phyloP scores from a whole-genome alignment of 1,140 invertebrate genomes.

The Drosophila albomicans region DNA sequence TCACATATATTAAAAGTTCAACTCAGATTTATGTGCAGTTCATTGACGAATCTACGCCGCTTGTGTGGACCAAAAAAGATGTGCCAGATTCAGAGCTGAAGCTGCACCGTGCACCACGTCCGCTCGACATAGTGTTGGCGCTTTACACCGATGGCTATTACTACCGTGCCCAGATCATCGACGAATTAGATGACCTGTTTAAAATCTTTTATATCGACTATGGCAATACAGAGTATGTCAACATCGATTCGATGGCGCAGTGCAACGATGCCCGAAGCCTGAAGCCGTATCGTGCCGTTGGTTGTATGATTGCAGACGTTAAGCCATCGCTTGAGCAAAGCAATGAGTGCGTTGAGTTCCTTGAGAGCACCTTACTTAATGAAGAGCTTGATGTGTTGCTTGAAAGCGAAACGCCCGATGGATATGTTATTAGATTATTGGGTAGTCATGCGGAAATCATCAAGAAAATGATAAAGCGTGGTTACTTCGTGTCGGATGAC shows the following conservation, averaged over 20 bases:
- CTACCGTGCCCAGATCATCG: slow-evolving; percentile 74
- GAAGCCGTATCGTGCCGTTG: slow-evolving; percentile 60
- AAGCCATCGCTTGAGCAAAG: not conserved
- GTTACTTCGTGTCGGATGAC: slow-evolving; percentile 35
- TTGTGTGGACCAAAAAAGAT: slow-evolving; percentile 59
- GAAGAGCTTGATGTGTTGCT: slow-evolving; percentile 48
- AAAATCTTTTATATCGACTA: slow-evolving; percentile 81
- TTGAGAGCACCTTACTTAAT: slow-evolving; percentile 58
- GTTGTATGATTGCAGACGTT: slow-evolving; percentile 58
- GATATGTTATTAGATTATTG: slow-evolving; percentile 35
- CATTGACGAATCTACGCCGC: slow-evolving; percentile 33
- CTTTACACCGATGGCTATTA: slow-evolving; percentile 62
- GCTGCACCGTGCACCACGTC: slow-evolving; percentile 48
- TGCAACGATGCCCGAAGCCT: slow-evolving; percentile 48
- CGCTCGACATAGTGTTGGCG: slow-evolving; percentile 69
- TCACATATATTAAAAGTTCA: slow-evolving; percentile 60
- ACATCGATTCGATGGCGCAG: slow-evolving; percentile 37
- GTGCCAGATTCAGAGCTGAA: slow-evolving; percentile 29
- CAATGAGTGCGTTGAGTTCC: slow-evolving; percentile 51
- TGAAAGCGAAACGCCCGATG: slow-evolving; percentile 44
- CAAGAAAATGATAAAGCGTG: slow-evolving; percentile 35
- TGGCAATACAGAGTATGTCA: slow-evolving; percentile 67
- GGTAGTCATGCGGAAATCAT: slow-evolving; percentile 12
- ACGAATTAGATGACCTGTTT: slow-evolving; percentile 57
- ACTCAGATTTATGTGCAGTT: slow-evolving; percentile 67